Evolutionary conservation across 2,797 vertebrate species (phyloP), one percentile per base, ranked within the genome.

Genomic region (Meriones psammophilus): DNA sequence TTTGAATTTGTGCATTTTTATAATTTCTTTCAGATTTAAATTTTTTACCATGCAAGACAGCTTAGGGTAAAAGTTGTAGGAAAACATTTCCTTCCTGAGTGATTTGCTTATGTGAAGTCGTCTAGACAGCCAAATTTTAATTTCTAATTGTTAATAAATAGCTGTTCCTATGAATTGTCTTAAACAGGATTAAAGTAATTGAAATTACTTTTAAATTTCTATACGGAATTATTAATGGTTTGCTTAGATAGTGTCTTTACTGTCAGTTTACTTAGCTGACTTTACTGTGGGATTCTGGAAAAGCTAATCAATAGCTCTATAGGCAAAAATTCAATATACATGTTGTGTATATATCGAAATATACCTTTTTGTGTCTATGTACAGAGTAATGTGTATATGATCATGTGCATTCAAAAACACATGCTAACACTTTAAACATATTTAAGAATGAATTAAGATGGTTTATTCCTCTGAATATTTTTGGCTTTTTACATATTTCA

Each of bases 1-100:
- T 84, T 91, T 89, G 90, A 96, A 93, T 95, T 95, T 83, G 88
- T 80, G 6, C 56, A 76, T 97, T 97, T 97, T 96, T 79, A 91
- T 94, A 76, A 92, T 85, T 96, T 85, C 50, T 88, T 83, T 96
- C 64, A 84, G 39, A 79, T 97, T 89, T 85, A 93, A 94, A 87
- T 73, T 74, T 76, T 66, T 95, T 92, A 74, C 14, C 33, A 20
- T 91, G 77, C 9, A 90, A 39, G 74, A 71, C 78, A 95, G 26
- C 56, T 71, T 88, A 92, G 89, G 64, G 87, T 94, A 88, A 96
- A 89, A 79, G 30, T 36, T 73, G 10, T 88, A 39, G 92, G 50
- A 86, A 93, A 89, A 14, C 42, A 13, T 89, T 30, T 1, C 28
- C 3, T 78, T 90, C 56, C 71, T 94, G 54, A 91, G 71, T 84